Conservation (phyloP, 35 echinoderm and acorn worm species). For the Apostichopus japonicus region DNA sequence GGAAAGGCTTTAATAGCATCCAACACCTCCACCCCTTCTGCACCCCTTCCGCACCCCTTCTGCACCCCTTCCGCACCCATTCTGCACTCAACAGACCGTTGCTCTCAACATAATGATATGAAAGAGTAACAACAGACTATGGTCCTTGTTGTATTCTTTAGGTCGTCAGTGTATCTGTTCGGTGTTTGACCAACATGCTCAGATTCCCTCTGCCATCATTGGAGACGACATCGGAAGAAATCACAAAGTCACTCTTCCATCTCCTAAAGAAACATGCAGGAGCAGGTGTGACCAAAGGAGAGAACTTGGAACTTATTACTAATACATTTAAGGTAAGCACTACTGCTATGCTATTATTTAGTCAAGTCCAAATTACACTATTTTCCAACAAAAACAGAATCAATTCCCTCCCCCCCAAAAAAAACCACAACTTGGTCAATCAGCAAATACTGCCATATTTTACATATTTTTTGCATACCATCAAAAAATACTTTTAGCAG, state of each 20-base stretch:
- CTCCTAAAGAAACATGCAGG: slow-evolving; percentile 78
- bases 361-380: no score
- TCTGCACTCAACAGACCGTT: no score
- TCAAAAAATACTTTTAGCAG: no score
- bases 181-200: slow-evolving; percentile 77
- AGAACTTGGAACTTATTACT: slow-evolving; percentile 84
- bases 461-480: no score
- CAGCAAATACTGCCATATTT: no score
- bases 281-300: slow-evolving; percentile 74
- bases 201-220: slow-evolving; percentile 83
- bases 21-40: no score
- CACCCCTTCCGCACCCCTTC: no score
- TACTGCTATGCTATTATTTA: neutral
- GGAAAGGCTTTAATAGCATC: no score
- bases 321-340: slow-evolving; percentile 83
- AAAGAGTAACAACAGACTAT: no score
- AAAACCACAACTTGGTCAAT: no score
- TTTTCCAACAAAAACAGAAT: neutral
- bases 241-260: slow-evolving; percentile 80
- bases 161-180: slow-evolving; percentile 71
- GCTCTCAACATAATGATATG: no score
- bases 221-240: slow-evolving; percentile 14
- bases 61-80: no score
- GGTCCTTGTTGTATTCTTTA: neutral
- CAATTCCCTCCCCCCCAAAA: neutral